Conservation (phyloP, 2,113 vertebrate species). For the Pao palembangensis region DNA sequence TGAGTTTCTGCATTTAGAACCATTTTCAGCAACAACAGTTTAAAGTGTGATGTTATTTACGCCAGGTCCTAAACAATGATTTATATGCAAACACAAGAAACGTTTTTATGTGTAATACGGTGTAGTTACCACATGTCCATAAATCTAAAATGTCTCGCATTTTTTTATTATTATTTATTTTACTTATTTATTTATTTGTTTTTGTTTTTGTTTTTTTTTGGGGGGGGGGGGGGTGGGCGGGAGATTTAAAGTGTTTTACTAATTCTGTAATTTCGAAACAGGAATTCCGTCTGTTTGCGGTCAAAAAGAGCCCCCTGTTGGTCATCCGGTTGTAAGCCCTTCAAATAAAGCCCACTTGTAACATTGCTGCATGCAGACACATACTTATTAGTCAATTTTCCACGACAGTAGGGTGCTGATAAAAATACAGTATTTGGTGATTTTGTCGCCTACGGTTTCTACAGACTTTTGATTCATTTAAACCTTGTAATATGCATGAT, state of each 20-base stretch:
- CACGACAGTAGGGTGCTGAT: no score
- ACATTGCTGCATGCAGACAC: no score
- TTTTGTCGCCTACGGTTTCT: neutral
- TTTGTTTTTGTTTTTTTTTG: no score
- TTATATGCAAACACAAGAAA: neutral
- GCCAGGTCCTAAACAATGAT: neutral
- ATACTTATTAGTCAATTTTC: no score
- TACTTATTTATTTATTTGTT: no score
- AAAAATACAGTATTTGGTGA: neutral
- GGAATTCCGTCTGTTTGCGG: constrained; percentile 2
- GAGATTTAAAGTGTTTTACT: no score
- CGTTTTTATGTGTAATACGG: no score
- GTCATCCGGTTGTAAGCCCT: constrained; percentile 10
- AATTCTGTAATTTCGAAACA: neutral
- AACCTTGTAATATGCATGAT: constrained; percentile 1
- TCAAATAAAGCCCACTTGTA: constrained; percentile 3
- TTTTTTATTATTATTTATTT: neutral
- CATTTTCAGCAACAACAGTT: neutral
- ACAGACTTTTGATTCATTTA: constrained; percentile 8
- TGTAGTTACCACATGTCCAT: neutral
- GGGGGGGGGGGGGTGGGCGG: no score
- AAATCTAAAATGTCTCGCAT: neutral
- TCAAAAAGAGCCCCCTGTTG: constrained; percentile 46
- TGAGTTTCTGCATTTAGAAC: neutral
- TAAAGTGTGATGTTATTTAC: no score